Base-by-base conservation (phyloP, 64 coral and sea anemone species). In the Acropora tenuis region DNA sequence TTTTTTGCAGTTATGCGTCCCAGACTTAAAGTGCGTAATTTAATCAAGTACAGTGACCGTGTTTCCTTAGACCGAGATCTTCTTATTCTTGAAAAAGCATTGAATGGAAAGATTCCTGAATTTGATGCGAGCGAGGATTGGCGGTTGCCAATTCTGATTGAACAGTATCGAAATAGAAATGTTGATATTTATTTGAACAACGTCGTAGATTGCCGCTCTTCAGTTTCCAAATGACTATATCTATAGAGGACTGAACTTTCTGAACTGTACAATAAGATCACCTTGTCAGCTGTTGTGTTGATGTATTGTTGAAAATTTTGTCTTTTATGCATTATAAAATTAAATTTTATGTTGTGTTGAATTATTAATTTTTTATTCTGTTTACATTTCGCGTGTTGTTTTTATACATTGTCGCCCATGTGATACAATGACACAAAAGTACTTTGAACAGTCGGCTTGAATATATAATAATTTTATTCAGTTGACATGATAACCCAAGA, bases 1-100 rank as follows among this genome's bases (percentile, higher is more conserved):
- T 93, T 93, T 47, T 93, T 93, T 88, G 59, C 84, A 73, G 77
- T 88, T 15, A 93, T 88, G 91, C 19, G 91, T 19, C 91, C 91
- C 20, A 50, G 91, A 75, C 67, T 88, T 48, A 93, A 88, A 74
- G 60, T 55, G 16, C 40, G 63, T 16, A 74, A 93, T 93, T 44
- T 88, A 3, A 88, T 93, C 10, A 93, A 74, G 76, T 93, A 93
- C 48, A 88, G 84, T 88, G 84, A 93, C 4, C 69, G 91, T 4
- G 84, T 82, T 50, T 47, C 65, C 16, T 50, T 93, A 61, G 85
- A 93, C 52, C 77, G 41, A 42, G 91, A 88, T 79, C 91, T 88
- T 74, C 76, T 93, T 63, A 81, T 93, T 69, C 91, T 93, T 6
- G 48, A 88, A 47, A 93, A 88, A 81, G 77, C 91, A 6, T 49